Evolutionary conservation across 2,113 vertebrate genomes (phyloP).

Genomic region (Varanus komodoensis): DNA sequence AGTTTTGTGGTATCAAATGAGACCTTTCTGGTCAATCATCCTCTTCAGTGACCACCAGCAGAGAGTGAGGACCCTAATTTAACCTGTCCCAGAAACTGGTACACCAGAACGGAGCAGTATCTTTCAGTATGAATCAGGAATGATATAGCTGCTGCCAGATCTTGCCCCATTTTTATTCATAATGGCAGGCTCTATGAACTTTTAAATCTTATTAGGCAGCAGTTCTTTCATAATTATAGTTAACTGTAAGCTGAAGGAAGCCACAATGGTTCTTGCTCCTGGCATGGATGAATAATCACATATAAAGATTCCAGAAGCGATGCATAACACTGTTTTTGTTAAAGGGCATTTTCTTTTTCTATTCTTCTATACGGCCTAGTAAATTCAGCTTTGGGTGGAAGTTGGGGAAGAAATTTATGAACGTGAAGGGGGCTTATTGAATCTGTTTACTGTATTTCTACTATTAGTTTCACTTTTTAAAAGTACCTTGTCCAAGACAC

Average conservation of each 20-base stretch:
- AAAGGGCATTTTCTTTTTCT: background rate
- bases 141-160: conserved; percentile 40
- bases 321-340: background rate
- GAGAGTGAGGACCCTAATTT: background rate
- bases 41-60: background rate
- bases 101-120: conserved; percentile 28
- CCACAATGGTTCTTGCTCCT: conserved; percentile 37
- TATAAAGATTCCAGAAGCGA: conserved; percentile 30
- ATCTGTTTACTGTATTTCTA: background rate
- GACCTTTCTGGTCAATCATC: background rate
- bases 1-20: background rate
- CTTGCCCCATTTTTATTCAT: conserved; percentile 15
- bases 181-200: conserved; percentile 18
- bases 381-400: background rate
- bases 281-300: background rate
- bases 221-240: conserved; percentile 36
- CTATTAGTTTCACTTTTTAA: background rate
- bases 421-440: background rate
- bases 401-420: background rate
- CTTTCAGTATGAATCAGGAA: conserved; percentile 55
- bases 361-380: conserved; percentile 25
- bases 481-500: background rate
- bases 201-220: conserved; percentile 47
- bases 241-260: conserved; percentile 43
- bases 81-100: background rate